These are phyloP conservation scores for Microctenopoma steveboyesi DNA, from an alignment of 2,797 vertebrate genomes.

Conservation along the genomic window DNA sequence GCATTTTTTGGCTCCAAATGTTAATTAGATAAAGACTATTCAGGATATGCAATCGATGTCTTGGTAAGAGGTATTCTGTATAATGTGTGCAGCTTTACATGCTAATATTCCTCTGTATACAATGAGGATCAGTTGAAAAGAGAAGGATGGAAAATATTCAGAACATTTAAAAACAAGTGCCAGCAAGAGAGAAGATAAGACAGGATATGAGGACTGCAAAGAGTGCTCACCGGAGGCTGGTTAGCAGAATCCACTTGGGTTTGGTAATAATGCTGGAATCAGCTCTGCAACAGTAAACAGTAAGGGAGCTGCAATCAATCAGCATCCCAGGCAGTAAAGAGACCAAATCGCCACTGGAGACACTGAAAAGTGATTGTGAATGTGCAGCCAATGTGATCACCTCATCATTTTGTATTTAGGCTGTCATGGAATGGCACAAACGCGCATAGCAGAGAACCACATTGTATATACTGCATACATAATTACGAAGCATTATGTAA, in stretches of 20 bases:
- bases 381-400: conserved; percentile 33
- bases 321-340: conserved; percentile 57
- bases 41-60: conserved; percentile 16
- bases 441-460: conserved; percentile 10
- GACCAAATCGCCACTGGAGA: conserved; percentile 47
- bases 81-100: conserved; percentile 13
- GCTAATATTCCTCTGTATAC: conserved; percentile 1
- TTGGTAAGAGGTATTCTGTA: not conserved
- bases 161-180: conserved; percentile 45
- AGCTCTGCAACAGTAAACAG: conserved; percentile 59
- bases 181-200: conserved; percentile 26
- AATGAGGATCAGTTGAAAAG: conserved; percentile 22
- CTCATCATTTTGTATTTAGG: conserved; percentile 10
- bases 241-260: conserved; percentile 51
- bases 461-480: not conserved
- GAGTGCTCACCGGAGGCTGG: conserved; percentile 50
- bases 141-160: conserved; percentile 46
- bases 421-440: not conserved
- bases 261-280: conserved; percentile 53
- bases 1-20: not conserved
- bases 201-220: conserved; percentile 48
- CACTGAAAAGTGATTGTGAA: conserved; percentile 23
- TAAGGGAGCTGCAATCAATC: conserved; percentile 62
- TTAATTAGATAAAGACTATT: conserved; percentile 16
- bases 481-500: conserved; percentile 26